Percentiles rank a stretch among this genome's conserved stretches.
These are phyloP conservation scores for Nycteola revayana DNA, from an alignment of 2,888 invertebrate genomes.

Conservation along the genomic window DNA sequence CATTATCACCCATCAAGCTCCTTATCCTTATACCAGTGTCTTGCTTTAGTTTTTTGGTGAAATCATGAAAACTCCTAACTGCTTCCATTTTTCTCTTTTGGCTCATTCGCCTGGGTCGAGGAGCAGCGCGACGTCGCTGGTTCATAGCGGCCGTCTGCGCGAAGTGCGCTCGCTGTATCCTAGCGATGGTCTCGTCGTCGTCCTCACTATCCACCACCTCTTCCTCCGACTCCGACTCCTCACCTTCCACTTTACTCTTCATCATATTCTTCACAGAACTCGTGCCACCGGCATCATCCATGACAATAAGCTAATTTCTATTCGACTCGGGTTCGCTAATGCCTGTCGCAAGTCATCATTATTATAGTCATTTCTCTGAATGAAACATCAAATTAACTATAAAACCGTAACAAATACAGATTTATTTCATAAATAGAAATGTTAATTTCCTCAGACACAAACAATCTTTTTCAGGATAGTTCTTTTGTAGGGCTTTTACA, in stretches of 20 bases:
- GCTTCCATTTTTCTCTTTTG: slow-evolving; percentile 78
- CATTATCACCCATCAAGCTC: slow-evolving; percentile 72
- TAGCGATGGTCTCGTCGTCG: slow-evolving; percentile 73
- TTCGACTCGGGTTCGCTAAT: slow-evolving; percentile 23
- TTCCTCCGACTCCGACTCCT: slow-evolving; percentile 62
- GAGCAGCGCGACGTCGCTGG: slow-evolving; percentile 57
- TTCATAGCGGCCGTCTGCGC: slow-evolving; percentile 73
- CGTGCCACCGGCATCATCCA: slow-evolving; percentile 63
- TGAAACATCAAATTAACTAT: slow-evolving; percentile 14
- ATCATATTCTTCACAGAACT: slow-evolving; percentile 56
- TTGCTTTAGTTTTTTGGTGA: slow-evolving; percentile 77
- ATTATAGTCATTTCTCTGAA: slow-evolving; percentile 16
- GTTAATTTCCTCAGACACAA: slow-evolving; percentile 31
- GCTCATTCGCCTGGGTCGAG: slow-evolving; percentile 68
- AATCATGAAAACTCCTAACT: slow-evolving; percentile 74
- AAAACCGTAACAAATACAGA: slow-evolving; percentile 21
- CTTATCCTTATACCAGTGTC: slow-evolving; percentile 77
- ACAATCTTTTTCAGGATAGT: slow-evolving; percentile 49
- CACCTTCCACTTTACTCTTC: slow-evolving; percentile 48
- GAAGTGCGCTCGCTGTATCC: slow-evolving; percentile 74
- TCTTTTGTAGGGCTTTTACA: slow-evolving; percentile 65
- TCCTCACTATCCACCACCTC: slow-evolving; percentile 70
- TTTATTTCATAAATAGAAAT: slow-evolving; percentile 27
- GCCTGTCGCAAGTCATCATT: slow-evolving; percentile 27
- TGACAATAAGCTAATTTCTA: slow-evolving; percentile 36